A percentile compares a stretch with the other conserved stretches of the same genome.
phyloP scores from a whole-genome alignment of 2,797 vertebrate genomes.

The Ceryle rudis region DNA sequence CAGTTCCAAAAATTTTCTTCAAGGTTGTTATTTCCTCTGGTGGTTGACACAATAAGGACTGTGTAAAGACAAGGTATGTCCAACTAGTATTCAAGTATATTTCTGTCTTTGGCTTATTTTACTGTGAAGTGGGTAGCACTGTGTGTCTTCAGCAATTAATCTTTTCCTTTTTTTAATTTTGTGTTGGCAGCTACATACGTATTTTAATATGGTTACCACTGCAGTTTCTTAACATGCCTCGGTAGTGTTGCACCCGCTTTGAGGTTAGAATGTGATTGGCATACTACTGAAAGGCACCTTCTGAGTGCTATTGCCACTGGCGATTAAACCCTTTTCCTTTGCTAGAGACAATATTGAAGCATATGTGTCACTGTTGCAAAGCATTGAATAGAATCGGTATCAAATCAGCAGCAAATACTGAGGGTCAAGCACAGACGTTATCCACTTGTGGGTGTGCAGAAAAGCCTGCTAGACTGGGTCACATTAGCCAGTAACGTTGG shows the following conservation, averaged over 20 bases:
- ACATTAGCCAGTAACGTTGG: not conserved
- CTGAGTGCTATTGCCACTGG: not conserved
- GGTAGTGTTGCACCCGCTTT: accelerated
- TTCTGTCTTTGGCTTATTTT: not conserved
- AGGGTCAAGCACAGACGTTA: not conserved
- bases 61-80: not conserved
- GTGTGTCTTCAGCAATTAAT: not conserved
- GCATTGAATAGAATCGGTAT: not conserved
- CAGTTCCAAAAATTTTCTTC: not conserved
- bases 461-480: not conserved
- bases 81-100: not conserved
- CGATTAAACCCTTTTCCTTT: not conserved
- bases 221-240: not conserved
- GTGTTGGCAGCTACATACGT: not conserved
- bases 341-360: not conserved
- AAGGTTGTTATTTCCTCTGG: not conserved
- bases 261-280: not conserved
- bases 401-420: not conserved
- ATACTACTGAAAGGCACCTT: not conserved
- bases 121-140: not conserved
- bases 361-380: not conserved
- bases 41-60: not conserved
- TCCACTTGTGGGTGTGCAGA: accelerated
- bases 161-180: not conserved
- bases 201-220: not conserved